These are phyloP conservation scores for Bombus affinis DNA, from an alignment of 1,140 invertebrate species.

Conservation along the genomic window DNA sequence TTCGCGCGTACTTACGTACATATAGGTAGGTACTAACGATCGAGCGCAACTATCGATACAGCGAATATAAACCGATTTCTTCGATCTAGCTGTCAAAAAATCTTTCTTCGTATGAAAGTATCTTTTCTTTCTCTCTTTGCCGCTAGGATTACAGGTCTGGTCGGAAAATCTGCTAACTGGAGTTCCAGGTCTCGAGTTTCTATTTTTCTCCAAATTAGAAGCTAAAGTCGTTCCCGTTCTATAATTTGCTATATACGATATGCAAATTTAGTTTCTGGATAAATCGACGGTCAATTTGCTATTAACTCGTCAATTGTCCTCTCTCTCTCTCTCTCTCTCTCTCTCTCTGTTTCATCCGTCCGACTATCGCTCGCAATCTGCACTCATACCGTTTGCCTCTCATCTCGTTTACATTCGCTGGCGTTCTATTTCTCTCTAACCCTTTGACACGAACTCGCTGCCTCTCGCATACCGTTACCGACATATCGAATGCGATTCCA, in stretches of 20 bases:
- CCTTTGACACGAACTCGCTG: background rate
- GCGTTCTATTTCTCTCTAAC: background rate
- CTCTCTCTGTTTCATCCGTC: no score
- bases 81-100: background rate
- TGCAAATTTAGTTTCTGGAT: background rate
- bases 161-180: no score
- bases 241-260: background rate
- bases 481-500: background rate
- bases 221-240: no score
- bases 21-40: rapidly evolving
- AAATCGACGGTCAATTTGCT: background rate
- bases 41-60: no score
- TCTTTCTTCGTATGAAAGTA: no score
- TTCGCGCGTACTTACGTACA: rapidly evolving
- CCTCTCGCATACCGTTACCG: background rate
- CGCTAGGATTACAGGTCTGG: no score
- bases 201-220: no score
- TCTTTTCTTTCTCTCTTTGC: background rate
- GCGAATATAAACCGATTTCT: no score
- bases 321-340: background rate
- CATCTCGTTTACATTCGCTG: background rate
- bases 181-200: no score
- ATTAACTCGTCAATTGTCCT: background rate
- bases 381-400: background rate
- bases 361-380: background rate